Evolutionary conservation across 1,140 invertebrate genomes (phyloP), one percentile per base, ranked within the genome.

Genomic region (Druon quercuslanigerum): DNA sequence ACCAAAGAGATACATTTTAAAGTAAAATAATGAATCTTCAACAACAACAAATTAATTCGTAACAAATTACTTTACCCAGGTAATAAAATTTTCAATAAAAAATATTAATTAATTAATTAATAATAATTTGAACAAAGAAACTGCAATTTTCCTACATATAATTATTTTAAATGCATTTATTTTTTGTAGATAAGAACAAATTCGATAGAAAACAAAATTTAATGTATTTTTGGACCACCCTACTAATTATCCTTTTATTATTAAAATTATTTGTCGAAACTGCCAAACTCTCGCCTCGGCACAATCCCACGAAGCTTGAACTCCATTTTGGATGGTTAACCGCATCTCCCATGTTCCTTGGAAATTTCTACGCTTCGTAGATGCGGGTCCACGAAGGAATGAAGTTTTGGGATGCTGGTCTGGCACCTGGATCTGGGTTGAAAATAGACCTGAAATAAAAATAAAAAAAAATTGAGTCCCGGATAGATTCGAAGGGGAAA

Each of bases 321-420:
- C 25, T 66, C 60, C 60, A 66, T 66, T 66, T 33, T 66, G 60
- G 9, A n/a, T 14, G 60, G 60, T 66, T 40, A 66, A 66, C 60
- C 60, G 60, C 60, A 66, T n/a, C 20, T 66, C 33, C 33, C 40
- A 13, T 40, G 60, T 66, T 66, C 60, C 60, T 16, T 33, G 25
- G 60, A 66, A 66, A 66, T 33, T 14, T 66, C 60, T 33, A n/a
- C 33, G 60, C 7, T 66, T 66, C 60, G 60, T 66, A 66, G 14
- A 66, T 66, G 46, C 33, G 33, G 60, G 60, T 66, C 60, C 25
- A 66, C 33, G 40, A 7, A 40, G 60, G 60, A 66, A 66, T 66
- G 33, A 66, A 33, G 25, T 66, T 66, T 33, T 66, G 7, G 60
- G 33, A 66, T 66, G 33, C 60, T 20, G 57, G 33, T 16, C 57